These are phyloP conservation scores for Sus cebifrons DNA, from an alignment of 2,797 vertebrate genomes.

Conservation along the genomic window DNA sequence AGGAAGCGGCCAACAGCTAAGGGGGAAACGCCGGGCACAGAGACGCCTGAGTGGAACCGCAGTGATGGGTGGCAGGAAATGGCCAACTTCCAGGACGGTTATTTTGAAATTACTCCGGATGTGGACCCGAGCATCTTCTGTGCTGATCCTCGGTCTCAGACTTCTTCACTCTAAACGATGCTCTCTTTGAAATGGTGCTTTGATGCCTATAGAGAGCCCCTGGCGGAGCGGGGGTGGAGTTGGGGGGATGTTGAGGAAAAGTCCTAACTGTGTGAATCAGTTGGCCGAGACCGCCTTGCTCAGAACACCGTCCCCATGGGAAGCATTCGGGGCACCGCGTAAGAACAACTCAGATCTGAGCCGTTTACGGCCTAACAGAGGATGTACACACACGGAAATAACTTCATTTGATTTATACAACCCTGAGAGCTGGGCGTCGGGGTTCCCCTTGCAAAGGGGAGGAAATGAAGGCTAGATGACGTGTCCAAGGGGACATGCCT, in stretches of 20 bases:
- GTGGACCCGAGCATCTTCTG: background rate
- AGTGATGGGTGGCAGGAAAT: background rate
- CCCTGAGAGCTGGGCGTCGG: background rate
- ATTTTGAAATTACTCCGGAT: slow-evolving; percentile 58
- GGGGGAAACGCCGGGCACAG: background rate
- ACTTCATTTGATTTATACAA: background rate
- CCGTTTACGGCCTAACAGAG: background rate
- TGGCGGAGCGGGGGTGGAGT: background rate
- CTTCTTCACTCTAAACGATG: slow-evolving; percentile 68
- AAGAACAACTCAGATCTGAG: background rate
- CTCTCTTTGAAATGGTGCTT: slow-evolving; percentile 38
- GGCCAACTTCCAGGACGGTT: slow-evolving; percentile 47
- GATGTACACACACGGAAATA: background rate
- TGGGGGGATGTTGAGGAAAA: slow-evolving; percentile 57
- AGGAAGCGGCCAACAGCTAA: background rate
- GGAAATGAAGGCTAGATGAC: background rate
- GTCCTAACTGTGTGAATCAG: background rate
- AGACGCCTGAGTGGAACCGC: background rate
- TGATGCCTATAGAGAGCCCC: slow-evolving; percentile 29
- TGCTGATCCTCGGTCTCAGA: background rate
- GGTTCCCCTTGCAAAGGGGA: background rate
- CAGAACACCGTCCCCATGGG: background rate
- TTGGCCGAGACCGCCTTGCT: slow-evolving; percentile 5
- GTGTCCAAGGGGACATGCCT: background rate
- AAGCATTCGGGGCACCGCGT: background rate